Percentiles rank a stretch among this genome's conserved stretches.
phyloP scores from a whole-genome alignment of 1,140 invertebrate species.

The Drosophila pectinifera region DNA sequence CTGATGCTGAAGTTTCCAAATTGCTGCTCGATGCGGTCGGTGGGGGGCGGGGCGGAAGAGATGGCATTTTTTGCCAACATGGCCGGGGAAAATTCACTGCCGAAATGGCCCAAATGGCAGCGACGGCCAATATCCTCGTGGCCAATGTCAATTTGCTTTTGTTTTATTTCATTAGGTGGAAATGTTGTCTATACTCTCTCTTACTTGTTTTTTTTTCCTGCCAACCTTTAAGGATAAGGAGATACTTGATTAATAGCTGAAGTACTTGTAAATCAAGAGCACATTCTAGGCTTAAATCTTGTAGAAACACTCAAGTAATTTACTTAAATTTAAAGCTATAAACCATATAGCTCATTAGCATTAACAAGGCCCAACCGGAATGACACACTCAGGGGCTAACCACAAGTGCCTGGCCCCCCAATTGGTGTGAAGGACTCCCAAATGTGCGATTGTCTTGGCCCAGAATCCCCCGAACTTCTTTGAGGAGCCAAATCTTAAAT shows the following conservation, averaged over 20 bases:
- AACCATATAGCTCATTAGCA: slow-evolving; percentile 25
- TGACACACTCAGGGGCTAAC: slow-evolving; percentile 32
- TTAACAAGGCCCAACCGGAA: slow-evolving; percentile 17
- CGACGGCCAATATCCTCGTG: slow-evolving; percentile 29
- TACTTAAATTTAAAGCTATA: neutral
- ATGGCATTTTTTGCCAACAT: slow-evolving; percentile 22
- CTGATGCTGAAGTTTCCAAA: slow-evolving; percentile 60
- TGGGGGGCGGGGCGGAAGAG: neutral
- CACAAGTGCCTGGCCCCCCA: slow-evolving; percentile 23
- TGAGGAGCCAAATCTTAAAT: slow-evolving; percentile 37
- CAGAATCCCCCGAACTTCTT: neutral
- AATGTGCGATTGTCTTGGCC: slow-evolving; percentile 36
- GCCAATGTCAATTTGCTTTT: slow-evolving; percentile 55
- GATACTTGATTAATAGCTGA: neutral
- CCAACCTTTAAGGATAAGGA: too few species aligned
- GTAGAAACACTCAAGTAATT: neutral
- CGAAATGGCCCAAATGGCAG: neutral
- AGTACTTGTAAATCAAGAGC: neutral
- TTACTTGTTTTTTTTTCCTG: neutral
- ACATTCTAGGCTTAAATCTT: neutral
- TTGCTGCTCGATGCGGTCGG: slow-evolving; percentile 44
- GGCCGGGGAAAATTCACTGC: slow-evolving; percentile 8
- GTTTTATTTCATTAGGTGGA: slow-evolving; percentile 66
- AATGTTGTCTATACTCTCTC: neutral
- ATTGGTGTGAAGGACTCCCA: slow-evolving; percentile 24